Base-by-base conservation (phyloP, 2,888 invertebrate genomes). In the Metacarcinus magister region DNA sequence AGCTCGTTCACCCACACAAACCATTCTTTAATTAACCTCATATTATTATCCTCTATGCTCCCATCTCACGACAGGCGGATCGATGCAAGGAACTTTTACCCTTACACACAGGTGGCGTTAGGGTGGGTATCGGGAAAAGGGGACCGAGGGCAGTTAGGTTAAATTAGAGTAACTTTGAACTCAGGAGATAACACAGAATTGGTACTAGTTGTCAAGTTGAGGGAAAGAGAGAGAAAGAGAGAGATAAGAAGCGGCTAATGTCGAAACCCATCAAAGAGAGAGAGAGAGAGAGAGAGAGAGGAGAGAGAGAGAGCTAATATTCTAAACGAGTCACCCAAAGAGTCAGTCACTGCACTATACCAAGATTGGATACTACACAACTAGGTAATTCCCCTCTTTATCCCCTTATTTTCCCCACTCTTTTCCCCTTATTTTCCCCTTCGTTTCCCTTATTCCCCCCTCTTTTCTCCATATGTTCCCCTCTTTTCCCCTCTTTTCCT, bases 281-380 rank as follows among this genome's bases (percentile, higher is more conserved):
- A 91, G 91, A 91, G 91, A 91, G 91, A 89, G 89, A 54, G 92
- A 92, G 54, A 54, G 92, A 92, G 92, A 28, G 92, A 92, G 92
- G 82, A 82, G 82, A 82, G 32, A 32, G 32, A 32, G 82, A 82
- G 32, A 32, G 82, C 32, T 82, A 82, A 32, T 54, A 54, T 54
- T 32, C 28, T 46, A 92, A 46, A 32, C 92, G 54, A 32, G 48
- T 82, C 82, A 82, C 82, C 82, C 32, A 23, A 67, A 67, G n/a
- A 67, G 67, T 16, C 28, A 28, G 82, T 67, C 67, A 67, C 19
- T 13, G 67, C 10, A 67, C 67, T 67, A 67, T 67, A 67, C 13
- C 13, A 67, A 67, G 82, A 82, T 82, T 82, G 32, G 19, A 28
- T 5, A n/a, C 23, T 67, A 13, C 5, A 48, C 23, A 67, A 19